phyloP scores from a whole-genome alignment of 2,113 vertebrate genomes.

The Nanorana parkeri region DNA sequence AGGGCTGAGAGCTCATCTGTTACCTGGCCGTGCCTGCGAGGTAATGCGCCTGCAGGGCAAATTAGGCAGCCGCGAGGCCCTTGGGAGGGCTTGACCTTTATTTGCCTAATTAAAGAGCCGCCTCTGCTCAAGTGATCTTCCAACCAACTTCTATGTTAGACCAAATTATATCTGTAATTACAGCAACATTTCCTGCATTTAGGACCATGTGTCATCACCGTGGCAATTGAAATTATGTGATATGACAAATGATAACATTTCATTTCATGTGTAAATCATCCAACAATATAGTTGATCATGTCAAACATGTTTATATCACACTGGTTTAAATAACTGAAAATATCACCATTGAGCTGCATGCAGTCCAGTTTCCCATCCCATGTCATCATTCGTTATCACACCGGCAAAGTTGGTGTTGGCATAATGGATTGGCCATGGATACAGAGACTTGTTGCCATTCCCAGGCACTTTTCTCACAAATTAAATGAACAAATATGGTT shows the following conservation, averaged over 20 bases:
- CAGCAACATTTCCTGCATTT: neutral
- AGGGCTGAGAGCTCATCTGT: no score
- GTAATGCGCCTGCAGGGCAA: no score
- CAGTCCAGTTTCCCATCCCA: neutral
- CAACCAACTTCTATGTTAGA: no score
- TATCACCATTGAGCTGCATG: constrained; percentile 7
- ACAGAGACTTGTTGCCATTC: neutral
- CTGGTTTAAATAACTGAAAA: neutral
- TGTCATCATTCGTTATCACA: neutral
- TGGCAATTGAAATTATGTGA: neutral
- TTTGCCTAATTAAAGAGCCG: no score
- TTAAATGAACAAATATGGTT: neutral
- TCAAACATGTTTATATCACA: neutral
- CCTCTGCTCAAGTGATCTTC: no score
- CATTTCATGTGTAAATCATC: neutral
- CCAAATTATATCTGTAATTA: no score
- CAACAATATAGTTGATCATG: neutral
- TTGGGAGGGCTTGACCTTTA: no score
- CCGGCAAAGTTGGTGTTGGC: constrained; percentile 13
- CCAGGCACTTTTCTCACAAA: constrained; percentile 8
- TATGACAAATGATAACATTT: neutral
- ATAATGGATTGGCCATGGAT: neutral
- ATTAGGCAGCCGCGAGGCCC: no score
- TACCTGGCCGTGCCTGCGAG: no score
- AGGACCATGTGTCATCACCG: no score